A percentile compares a stretch with the other conserved stretches of the same genome.
phyloP scores from a whole-genome alignment of 2,888 invertebrate species.

The Dicyrtoma fusca region DNA sequence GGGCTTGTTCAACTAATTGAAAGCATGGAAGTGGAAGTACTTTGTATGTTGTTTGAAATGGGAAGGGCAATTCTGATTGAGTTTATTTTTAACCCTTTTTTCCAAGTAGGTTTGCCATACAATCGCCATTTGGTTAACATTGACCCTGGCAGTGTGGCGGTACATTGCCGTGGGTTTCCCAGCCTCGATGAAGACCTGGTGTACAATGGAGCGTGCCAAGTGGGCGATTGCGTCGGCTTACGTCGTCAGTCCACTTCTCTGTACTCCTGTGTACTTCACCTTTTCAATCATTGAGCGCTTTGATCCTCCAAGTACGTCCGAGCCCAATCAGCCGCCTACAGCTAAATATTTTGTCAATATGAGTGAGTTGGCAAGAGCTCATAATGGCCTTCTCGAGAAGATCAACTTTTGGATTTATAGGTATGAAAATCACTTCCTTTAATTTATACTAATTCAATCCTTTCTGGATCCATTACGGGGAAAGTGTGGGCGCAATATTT shows the following conservation, averaged over 20 bases:
- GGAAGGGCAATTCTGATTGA: background rate
- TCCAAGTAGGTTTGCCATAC: slow-evolving; percentile 65
- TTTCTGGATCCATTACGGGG: too few species aligned
- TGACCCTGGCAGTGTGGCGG: slow-evolving; percentile 89
- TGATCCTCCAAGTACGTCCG: slow-evolving; percentile 45
- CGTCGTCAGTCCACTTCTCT: slow-evolving; percentile 78
- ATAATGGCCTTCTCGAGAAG: slow-evolving; percentile 62
- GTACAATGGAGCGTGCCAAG: slow-evolving; percentile 76
- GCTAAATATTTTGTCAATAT: slow-evolving; percentile 70
- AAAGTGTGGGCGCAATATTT: too few species aligned
- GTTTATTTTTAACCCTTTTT: background rate
- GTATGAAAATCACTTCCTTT: slow-evolving; percentile 42
- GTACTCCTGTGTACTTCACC: slow-evolving; percentile 81
- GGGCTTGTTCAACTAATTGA: too few species aligned
- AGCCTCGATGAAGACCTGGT: slow-evolving; percentile 78
- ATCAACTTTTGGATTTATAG: slow-evolving; percentile 91
- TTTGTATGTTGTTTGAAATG: background rate
- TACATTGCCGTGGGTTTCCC: slow-evolving; percentile 84
- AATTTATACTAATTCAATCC: too few species aligned
- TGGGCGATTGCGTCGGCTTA: slow-evolving; percentile 77
- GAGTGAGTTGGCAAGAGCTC: slow-evolving; percentile 67
- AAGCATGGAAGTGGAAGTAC: background rate
- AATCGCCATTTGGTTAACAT: slow-evolving; percentile 89
- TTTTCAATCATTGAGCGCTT: slow-evolving; percentile 66
- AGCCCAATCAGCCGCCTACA: slow-evolving; percentile 65